Evolutionary conservation across 2,113 vertebrate genomes (phyloP), one percentile per base, ranked within the genome.

Genomic region (Lepus europaeus): DNA sequence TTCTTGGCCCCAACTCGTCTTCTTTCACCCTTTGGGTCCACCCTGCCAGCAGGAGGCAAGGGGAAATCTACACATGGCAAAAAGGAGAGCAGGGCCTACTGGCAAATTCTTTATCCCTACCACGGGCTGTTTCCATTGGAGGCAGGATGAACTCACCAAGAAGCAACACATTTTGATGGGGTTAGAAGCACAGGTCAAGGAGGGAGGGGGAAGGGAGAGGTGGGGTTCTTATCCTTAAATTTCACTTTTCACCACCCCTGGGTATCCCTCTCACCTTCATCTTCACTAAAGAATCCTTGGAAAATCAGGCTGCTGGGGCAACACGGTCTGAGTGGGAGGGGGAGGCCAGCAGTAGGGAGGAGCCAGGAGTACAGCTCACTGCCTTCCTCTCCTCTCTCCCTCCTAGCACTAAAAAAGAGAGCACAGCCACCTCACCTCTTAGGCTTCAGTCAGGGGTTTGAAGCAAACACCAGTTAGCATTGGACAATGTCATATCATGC

Each of bases 391-490:
- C 74, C 69, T 6, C 16, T 61, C 49, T 14, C n/a, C 22, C 4
- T 61, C 36, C n/a, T 36, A 22, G n/a, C 27, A 22, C 68, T 80
- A 0, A 31, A 73, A 79, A 95, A 59, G 56, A 53, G 36, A 91
- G 70, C 56, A 19, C 0, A 0, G 49, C 22, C 22, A 70, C 80
- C 72, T 78, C 68, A 31, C 69, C 66, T 90, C 93, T 95, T 72
- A 51, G 45, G 27, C 81, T 96, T 92, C 90, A 94, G 80, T 84
- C 29, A 72, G 94, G 68, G 25, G 63, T 85, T 90, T 93, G 68
- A 94, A 92, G 56, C 69, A 68, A 74, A 94, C 92, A 92, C 3
- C 2, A 3, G 45, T 39, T 29, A 22, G 39, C 61, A 63, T 59
- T 61, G 88, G 90, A 82, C 70, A 64, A 95, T 90, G 86, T 83